Conservation (phyloP, 2,888 invertebrate species). For the Tyria jacobaeae region DNA sequence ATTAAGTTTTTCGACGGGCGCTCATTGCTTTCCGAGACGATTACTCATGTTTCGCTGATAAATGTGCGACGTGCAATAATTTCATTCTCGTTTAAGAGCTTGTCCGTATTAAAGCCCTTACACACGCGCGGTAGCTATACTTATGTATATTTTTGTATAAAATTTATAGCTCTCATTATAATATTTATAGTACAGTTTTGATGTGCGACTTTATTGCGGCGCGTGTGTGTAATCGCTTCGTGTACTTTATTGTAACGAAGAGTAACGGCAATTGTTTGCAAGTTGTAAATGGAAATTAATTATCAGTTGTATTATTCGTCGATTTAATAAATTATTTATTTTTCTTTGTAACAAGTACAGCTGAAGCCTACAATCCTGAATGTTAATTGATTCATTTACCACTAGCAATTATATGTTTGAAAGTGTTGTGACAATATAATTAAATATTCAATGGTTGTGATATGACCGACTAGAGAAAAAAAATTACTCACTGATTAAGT, state of each 20-base stretch:
- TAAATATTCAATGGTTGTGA: constrained; percentile 70
- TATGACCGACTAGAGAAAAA: constrained; percentile 54
- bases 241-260: constrained; percentile 49
- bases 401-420: constrained; percentile 37
- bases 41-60: constrained; percentile 81
- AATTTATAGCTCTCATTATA: constrained; percentile 70
- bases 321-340: constrained; percentile 33
- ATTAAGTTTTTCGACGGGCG: constrained; percentile 82
- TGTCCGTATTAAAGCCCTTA: constrained; percentile 68
- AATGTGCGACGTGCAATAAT: constrained; percentile 82
- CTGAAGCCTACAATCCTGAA: constrained; percentile 35
- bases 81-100: constrained; percentile 79
- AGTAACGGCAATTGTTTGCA: constrained; percentile 41
- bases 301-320: constrained; percentile 21
- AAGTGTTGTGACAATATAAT: constrained; percentile 60
- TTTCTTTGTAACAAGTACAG: constrained; percentile 35
- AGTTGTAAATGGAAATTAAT: constrained; percentile 53
- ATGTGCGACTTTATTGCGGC: constrained; percentile 52
- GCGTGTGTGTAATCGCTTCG: constrained; percentile 59
- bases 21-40: constrained; percentile 76
- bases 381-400: constrained; percentile 47
- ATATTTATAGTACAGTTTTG: constrained; percentile 64
- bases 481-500: constrained; percentile 47
- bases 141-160: constrained; percentile 60
- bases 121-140: constrained; percentile 63